phyloP scores from a whole-genome alignment of 2,888 invertebrate genomes.

The Trichogramma evanescens region DNA sequence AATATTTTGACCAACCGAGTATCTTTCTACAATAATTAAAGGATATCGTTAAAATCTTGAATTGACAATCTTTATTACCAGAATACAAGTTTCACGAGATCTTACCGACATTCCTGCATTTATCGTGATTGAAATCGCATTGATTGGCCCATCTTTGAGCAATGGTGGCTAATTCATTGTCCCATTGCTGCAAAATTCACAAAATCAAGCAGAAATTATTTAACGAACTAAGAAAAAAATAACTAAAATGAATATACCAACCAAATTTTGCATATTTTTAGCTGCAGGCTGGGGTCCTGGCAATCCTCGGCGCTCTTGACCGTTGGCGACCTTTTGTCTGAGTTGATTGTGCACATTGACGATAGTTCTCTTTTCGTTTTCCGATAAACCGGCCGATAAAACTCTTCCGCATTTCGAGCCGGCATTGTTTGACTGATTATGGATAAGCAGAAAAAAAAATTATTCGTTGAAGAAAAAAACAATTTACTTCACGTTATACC shows the following conservation, averaged over 20 bases:
- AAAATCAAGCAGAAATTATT: neutral
- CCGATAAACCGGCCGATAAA: too few relatives aligned
- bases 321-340: constrained; percentile 24
- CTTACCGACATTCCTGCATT: constrained; percentile 42
- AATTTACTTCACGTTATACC: too few relatives aligned
- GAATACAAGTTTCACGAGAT: neutral
- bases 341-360: constrained; percentile 23
- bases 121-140: constrained; percentile 44
- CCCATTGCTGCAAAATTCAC: constrained; percentile 27
- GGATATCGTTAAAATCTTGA: neutral
- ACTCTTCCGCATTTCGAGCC: too few relatives aligned
- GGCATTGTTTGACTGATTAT: too few relatives aligned
- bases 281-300: constrained; percentile 30
- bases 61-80: neutral
- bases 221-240: neutral
- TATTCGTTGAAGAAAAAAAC: too few relatives aligned
- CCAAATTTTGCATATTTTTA: constrained; percentile 24
- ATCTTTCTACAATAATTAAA: constrained; percentile 28
- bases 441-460: too few relatives aligned
- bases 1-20: constrained; percentile 46
- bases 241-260: constrained; percentile 11
- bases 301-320: constrained; percentile 25
- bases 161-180: constrained; percentile 41
- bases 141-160: constrained; percentile 49
- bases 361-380: neutral